Conservation (phyloP, 2,797 vertebrate genomes). For the Danio jaintianensis region DNA sequence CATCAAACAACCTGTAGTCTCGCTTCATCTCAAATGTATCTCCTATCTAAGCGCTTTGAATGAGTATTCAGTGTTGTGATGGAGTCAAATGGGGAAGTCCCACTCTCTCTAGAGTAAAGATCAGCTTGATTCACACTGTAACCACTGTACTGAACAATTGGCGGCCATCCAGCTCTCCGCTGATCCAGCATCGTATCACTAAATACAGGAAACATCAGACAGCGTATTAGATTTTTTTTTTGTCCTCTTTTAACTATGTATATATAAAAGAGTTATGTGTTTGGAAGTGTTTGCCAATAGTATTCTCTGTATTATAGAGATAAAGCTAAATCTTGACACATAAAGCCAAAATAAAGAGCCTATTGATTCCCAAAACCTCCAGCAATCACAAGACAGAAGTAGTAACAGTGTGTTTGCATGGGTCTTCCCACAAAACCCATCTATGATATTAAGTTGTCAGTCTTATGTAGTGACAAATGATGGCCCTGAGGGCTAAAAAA, state of each 20-base stretch:
- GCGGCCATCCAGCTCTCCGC: neutral
- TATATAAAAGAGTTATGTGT: slow-evolving; percentile 17
- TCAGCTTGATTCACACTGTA: slow-evolving; percentile 60
- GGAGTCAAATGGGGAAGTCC: slow-evolving; percentile 46
- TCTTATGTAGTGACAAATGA: neutral
- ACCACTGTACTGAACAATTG: slow-evolving; percentile 30
- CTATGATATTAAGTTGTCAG: slow-evolving; percentile 22
- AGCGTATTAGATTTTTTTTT: neutral
- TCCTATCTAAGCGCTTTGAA: slow-evolving; percentile 33
- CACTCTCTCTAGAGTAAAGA: slow-evolving; percentile 51
- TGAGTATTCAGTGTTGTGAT: slow-evolving; percentile 36
- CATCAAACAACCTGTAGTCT: neutral
- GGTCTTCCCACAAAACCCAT: slow-evolving; percentile 35
- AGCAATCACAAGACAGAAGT: slow-evolving; percentile 40
- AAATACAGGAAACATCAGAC: slow-evolving; percentile 28
- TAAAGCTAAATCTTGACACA: slow-evolving; percentile 35
- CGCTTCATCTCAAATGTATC: neutral
- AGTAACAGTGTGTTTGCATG: slow-evolving; percentile 7
- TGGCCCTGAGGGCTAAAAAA: neutral
- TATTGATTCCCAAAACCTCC: slow-evolving; percentile 39
- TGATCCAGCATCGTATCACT: slow-evolving; percentile 22
- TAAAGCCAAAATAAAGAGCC: slow-evolving; percentile 29
- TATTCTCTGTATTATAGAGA: slow-evolving; percentile 22
- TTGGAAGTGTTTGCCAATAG: neutral
- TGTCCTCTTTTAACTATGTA: neutral